Conservation (phyloP, 2,113 vertebrate species). For the Dascyllus trimaculatus region DNA sequence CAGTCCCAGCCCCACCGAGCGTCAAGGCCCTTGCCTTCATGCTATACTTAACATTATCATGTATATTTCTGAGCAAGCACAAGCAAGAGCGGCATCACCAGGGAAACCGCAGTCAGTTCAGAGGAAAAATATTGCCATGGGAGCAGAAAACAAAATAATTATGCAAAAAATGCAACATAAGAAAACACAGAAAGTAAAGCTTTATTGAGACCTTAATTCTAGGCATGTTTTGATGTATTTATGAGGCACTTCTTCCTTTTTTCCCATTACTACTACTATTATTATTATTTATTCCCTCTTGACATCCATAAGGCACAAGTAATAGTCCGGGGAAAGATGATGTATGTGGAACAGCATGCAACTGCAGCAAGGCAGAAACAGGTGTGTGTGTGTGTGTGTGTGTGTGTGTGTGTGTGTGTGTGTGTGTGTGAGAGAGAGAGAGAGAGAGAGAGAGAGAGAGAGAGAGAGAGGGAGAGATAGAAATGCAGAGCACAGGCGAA, state of each 20-base stretch:
- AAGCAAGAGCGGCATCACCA: constrained; percentile 39
- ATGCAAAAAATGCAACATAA: constrained; percentile 33
- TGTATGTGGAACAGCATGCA: constrained; percentile 4
- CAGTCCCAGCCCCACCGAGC: constrained; percentile 8
- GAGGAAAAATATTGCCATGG: constrained; percentile 38
- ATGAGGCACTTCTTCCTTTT: background rate
- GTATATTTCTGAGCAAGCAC: constrained; percentile 38
- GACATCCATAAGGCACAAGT: background rate
- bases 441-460: constrained; percentile 24
- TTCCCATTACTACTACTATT: background rate
- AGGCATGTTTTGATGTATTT: constrained; percentile 11
- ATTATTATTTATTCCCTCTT: background rate
- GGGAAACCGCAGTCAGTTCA: constrained; percentile 37
- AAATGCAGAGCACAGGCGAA: constrained; percentile 20
- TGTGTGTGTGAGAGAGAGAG: background rate
- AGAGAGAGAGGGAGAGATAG: constrained; percentile 21
- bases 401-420: constrained; percentile 1
- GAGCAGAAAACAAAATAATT: constrained; percentile 39
- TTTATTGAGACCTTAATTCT: constrained; percentile 3
- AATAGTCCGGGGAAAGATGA: background rate
- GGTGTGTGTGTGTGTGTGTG: background rate
- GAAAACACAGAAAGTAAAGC: constrained; percentile 18
- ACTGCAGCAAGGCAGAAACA: constrained; percentile 3
- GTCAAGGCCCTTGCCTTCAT: background rate
- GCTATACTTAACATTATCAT: constrained; percentile 45